These are phyloP conservation scores for Mormoops blainvillei DNA, from an alignment of 2,113 vertebrate species.

Conservation along the genomic window DNA sequence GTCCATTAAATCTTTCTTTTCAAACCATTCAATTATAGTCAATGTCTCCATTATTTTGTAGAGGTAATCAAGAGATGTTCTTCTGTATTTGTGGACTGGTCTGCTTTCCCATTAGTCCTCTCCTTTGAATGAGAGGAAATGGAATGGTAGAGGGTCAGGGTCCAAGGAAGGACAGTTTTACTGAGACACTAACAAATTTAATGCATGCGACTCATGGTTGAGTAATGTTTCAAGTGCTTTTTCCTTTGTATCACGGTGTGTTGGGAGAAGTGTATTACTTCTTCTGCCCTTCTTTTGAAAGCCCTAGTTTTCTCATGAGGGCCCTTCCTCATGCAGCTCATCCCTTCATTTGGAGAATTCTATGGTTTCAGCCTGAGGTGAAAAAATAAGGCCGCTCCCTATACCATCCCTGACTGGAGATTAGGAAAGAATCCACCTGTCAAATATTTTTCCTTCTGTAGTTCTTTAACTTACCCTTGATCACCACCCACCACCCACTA, in stretches of 20 bases:
- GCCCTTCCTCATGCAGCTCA: neutral
- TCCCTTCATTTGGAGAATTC: neutral
- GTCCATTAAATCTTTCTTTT: no score
- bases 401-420: neutral
- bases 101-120: neutral
- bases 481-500: neutral
- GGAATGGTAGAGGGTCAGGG: neutral
- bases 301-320: neutral
- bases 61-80: neutral
- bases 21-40: neutral
- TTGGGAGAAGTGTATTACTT: neutral
- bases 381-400: neutral
- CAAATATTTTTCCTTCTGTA: neutral
- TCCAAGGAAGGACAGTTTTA: neutral
- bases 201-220: neutral
- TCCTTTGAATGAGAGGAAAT: neutral
- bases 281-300: neutral
- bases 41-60: neutral
- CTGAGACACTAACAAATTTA: neutral
- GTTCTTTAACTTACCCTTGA: neutral
- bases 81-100: neutral
- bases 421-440: neutral
- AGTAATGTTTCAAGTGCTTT: neutral
- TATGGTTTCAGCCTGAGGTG: neutral
- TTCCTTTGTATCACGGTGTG: neutral